Evolutionary conservation across 2,113 vertebrate species (phyloP), one percentile per base, ranked within the genome.

Genomic region (Gymnorhina tibicen): DNA sequence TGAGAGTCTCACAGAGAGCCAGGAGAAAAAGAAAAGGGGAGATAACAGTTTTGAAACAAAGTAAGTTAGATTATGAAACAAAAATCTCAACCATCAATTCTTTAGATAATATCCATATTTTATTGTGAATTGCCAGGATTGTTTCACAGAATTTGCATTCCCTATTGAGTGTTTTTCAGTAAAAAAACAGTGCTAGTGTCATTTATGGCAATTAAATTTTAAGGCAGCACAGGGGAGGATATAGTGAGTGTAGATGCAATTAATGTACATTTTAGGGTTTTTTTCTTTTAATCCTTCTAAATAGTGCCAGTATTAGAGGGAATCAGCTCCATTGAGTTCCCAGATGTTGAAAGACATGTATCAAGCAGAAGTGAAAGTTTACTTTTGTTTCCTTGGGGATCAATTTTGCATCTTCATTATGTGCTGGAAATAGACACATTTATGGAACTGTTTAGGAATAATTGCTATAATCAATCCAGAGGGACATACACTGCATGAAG

Each of bases 21-120:
- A 97, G 98, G 50, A 98, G 98, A 85, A 99, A 98, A 98, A 98
- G 98, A 83, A 98, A 98, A 60, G 98, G 98, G 26, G 98, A 99
- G 17, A 85, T 98, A 7, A 94, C 98, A 27, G 91, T 99, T 79
- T 83, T 98, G 85, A 98, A 98, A 93, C 98, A 98, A 95, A 97
- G 98, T 99, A 97, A 98, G 98, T 97, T 91, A 42, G 42, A 39
- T 79, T 66, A 75, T 26, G 47, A 58, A 91, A 62, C 28, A 74
- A 44, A 70, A 70, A 60, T 86, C 39, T 87, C 56, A 89, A 12
- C 27, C 63, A 17, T 64, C 24, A 42, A 0, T 83, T 76, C 20
- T 69, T 66, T 49, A 66, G 69, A 19, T 93, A 49, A 41, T 62
- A 50, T 8, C 30, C 8, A 2, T 56, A 27, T 76, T 56, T 63